Evolutionary conservation across 2,797 vertebrate species (phyloP).

Genomic region (Sebastes diaconus): DNA sequence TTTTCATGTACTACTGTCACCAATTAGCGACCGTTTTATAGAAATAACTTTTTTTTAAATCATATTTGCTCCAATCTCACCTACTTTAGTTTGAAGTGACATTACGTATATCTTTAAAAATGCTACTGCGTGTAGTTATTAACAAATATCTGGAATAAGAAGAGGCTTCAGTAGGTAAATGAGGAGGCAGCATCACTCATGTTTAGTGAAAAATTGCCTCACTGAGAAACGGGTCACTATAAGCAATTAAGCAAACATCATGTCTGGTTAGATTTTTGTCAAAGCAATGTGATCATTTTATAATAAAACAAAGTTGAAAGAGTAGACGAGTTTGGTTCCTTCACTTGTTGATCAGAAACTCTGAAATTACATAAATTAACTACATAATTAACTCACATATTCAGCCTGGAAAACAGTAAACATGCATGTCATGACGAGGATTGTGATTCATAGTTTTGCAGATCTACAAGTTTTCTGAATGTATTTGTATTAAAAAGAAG

Average conservation of each 20-base stretch:
- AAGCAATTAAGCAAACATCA: slow-evolving; percentile 1
- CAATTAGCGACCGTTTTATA: no score
- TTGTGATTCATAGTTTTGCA: background rate
- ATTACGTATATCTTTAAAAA: background rate
- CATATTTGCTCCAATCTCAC: no score
- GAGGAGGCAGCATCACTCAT: background rate
- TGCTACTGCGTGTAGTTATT: background rate
- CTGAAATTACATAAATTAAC: background rate
- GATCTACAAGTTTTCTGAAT: background rate
- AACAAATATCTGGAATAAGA: background rate
- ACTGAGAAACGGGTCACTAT: background rate
- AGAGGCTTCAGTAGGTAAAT: background rate
- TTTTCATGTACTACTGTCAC: no score
- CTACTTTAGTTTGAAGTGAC: background rate
- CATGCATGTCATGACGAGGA: background rate
- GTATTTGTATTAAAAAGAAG: background rate
- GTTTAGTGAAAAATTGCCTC: background rate
- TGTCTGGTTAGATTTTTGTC: background rate
- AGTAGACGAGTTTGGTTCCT: background rate
- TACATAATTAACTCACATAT: background rate
- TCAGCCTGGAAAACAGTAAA: background rate
- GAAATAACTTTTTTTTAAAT: no score
- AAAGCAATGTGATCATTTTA: background rate
- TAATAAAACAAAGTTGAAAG: background rate
- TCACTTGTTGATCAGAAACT: background rate